A percentile compares a stretch with the other conserved stretches of the same genome.
Conservation (phyloP, 2,113 vertebrate species). For the Pandion haliaetus region DNA sequence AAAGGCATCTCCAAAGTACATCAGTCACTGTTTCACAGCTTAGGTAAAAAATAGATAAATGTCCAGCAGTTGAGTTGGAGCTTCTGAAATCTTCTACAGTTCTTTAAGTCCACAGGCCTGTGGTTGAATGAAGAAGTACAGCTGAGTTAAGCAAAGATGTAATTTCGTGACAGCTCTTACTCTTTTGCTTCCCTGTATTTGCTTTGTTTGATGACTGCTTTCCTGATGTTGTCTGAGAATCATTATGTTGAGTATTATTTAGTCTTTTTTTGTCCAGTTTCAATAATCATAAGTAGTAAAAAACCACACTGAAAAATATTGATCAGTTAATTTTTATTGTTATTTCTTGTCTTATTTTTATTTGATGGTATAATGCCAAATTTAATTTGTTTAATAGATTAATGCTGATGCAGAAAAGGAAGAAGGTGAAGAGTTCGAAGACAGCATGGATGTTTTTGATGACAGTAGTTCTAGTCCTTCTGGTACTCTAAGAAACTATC, state of each 20-base stretch:
- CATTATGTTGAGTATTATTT: not conserved
- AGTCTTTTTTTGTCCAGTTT: not conserved
- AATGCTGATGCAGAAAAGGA: conserved; percentile 88
- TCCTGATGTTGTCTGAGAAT: not conserved
- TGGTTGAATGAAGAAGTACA: not conserved
- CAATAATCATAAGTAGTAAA: fast-evolving
- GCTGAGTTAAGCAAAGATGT: not conserved
- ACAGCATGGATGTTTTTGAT: conserved; percentile 96
- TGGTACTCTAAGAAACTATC: conserved; percentile 96
- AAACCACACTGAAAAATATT: not conserved
- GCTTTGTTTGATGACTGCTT: not conserved
- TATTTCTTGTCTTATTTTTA: not conserved
- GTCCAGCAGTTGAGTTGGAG: not conserved
- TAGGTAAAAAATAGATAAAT: not conserved
- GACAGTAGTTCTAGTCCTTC: conserved; percentile 98
- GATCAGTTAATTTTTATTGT: not conserved
- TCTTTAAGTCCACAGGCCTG: not conserved
- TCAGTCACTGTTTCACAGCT: not conserved
- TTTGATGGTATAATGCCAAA: not conserved
- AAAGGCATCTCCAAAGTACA: not conserved
- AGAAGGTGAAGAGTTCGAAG: conserved; percentile 94
- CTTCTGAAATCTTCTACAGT: not conserved
- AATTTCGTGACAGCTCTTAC: not conserved
- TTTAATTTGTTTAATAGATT: conserved; percentile 68
- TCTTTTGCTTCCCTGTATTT: not conserved